These are phyloP conservation scores for Cheirogaleus major DNA, from an alignment of 2,797 vertebrate genomes.

Conservation along the genomic window DNA sequence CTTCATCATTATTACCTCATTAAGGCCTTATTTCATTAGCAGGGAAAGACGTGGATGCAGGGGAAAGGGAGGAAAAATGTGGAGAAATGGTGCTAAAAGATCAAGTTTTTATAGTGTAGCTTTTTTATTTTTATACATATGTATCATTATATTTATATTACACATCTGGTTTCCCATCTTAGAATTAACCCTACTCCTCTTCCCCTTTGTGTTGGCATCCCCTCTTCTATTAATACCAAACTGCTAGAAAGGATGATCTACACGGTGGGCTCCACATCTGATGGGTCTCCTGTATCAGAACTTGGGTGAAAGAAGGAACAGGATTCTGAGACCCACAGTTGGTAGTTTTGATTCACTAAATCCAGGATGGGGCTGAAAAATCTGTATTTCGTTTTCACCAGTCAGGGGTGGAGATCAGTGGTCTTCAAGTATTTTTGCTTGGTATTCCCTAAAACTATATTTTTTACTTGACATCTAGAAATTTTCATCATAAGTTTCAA, in stretches of 20 bases:
- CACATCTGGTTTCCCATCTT: neutral
- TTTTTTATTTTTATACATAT: neutral
- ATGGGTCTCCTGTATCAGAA: neutral
- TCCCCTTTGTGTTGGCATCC: neutral
- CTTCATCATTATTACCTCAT: neutral
- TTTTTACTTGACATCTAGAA: neutral
- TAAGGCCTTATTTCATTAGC: neutral
- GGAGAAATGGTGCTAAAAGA: neutral
- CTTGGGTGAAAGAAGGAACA: neutral
- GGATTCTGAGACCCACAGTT: neutral
- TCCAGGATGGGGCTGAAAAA: neutral
- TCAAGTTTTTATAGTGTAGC: neutral
- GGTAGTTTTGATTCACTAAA: neutral
- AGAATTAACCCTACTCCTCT: neutral
- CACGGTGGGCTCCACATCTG: neutral
- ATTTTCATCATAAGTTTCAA: neutral
- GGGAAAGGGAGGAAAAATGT: neutral
- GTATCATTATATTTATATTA: neutral
- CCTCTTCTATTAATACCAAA: neutral
- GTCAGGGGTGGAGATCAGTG: neutral
- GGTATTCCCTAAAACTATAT: neutral
- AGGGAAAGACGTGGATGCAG: neutral
- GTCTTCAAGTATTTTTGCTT: neutral
- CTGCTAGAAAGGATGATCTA: neutral
- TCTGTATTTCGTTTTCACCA: neutral